These are phyloP conservation scores for Hydrotaea cyrtoneurina DNA, from an alignment of 2,888 invertebrate species.

Conservation along the genomic window DNA sequence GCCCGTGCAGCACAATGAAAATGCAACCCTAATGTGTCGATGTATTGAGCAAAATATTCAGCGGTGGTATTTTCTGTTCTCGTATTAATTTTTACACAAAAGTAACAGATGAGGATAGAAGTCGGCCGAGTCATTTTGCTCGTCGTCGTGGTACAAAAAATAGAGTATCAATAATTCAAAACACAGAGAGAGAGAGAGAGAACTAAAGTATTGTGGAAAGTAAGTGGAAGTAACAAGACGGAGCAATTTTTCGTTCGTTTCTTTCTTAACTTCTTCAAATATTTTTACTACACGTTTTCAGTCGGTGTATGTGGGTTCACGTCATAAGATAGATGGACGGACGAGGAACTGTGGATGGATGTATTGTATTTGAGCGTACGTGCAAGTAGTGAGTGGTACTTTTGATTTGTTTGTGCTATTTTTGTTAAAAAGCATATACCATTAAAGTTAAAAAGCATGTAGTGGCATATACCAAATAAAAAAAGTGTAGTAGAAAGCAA, in stretches of 20 bases:
- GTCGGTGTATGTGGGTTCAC: conserved; percentile 37
- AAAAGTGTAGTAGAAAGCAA: neutral
- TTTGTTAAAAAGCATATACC: too few relatives aligned
- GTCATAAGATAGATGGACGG: conserved; percentile 1
- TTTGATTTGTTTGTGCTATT: neutral
- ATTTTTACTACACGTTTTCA: conserved; percentile 8
- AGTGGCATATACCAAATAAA: neutral
- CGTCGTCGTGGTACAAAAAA: neutral
- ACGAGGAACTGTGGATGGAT: neutral
- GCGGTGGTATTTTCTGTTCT: conserved; percentile 13
- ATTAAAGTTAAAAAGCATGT: too few relatives aligned
- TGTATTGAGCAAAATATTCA: neutral
- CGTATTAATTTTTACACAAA: neutral
- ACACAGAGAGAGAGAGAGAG: too few relatives aligned
- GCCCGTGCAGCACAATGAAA: neutral
- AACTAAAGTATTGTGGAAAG: neutral
- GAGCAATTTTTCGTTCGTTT: neutral
- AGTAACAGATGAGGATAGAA: neutral
- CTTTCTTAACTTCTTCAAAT: conserved; percentile 27
- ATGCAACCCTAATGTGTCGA: conserved; percentile 36
- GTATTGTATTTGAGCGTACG: neutral
- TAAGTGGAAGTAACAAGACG: neutral
- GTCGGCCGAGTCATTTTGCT: neutral
- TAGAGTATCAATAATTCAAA: neutral
- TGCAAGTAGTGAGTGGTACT: conserved; percentile 15